Evolutionary conservation across 2,888 invertebrate genomes (phyloP).

Genomic region (Mechanitis messenoides): DNA sequence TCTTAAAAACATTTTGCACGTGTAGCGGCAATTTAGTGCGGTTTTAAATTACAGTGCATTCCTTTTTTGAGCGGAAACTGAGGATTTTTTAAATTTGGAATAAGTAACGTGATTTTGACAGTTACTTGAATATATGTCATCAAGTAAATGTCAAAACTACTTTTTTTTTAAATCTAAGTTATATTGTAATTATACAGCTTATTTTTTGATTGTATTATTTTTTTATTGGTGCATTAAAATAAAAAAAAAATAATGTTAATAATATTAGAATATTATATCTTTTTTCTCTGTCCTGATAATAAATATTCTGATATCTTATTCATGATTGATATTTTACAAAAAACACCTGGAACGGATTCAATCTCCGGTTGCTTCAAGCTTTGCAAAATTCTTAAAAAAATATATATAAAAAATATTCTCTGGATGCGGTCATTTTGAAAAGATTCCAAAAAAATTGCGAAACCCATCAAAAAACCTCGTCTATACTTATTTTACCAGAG

Average conservation of each 20-base stretch:
- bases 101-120: slow-evolving; percentile 45
- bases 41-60: slow-evolving; percentile 65
- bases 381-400: slow-evolving; percentile 9
- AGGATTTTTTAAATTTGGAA: slow-evolving; percentile 55
- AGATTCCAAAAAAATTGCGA: slow-evolving; percentile 37
- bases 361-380: neutral
- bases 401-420: slow-evolving; percentile 17
- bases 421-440: slow-evolving; percentile 27
- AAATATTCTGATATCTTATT: no score
- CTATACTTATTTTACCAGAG: slow-evolving; percentile 29
- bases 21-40: slow-evolving; percentile 64
- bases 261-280: no score
- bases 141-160: no score
- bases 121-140: slow-evolving; percentile 33
- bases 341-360: slow-evolving; percentile 3
- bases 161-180: no score
- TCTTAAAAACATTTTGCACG: slow-evolving; percentile 57
- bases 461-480: slow-evolving; percentile 36
- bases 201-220: no score
- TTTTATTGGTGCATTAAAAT: no score
- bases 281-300: no score
- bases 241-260: no score
- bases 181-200: no score
- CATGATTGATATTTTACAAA: neutral
- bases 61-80: slow-evolving; percentile 67